phyloP scores from a whole-genome alignment of 2,797 vertebrate species.

The Hydrocynus forskahlii region DNA sequence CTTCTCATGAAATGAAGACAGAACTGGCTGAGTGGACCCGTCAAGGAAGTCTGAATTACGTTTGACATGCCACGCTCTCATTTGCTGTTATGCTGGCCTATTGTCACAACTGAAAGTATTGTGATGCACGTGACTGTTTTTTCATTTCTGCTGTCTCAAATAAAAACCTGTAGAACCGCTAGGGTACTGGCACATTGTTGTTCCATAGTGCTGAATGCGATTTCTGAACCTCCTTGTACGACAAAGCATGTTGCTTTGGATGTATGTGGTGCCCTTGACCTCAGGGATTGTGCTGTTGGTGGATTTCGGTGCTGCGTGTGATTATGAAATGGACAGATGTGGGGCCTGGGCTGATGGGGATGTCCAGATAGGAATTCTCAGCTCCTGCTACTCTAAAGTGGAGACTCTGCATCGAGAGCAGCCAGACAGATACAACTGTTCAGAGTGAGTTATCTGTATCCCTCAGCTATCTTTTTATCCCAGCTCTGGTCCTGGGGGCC shows the following conservation, averaged over 20 bases:
- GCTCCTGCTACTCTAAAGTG: constrained; percentile 52
- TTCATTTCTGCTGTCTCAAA: constrained; percentile 10
- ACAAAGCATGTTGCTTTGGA: constrained; percentile 40
- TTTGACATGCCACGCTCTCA: not conserved
- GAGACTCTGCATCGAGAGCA: constrained; percentile 39
- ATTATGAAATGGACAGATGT: constrained; percentile 43
- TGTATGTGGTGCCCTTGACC: not conserved
- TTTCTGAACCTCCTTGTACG: not conserved
- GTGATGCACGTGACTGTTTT: constrained; percentile 20
- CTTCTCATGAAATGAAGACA: not conserved
- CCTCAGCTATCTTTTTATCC: too few relatives aligned
- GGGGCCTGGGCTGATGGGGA: constrained; percentile 57
- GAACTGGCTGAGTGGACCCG: not conserved
- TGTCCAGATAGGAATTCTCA: constrained; percentile 60
- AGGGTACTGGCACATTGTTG: constrained; percentile 3
- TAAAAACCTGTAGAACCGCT: constrained; percentile 25
- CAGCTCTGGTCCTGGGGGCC: too few relatives aligned
- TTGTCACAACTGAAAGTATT: not conserved
- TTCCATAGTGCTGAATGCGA: not conserved
- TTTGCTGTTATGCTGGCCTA: not conserved
- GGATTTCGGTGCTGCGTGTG: constrained; percentile 31
- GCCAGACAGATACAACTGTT: constrained; percentile 60
- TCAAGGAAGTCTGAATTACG: constrained; percentile 32
- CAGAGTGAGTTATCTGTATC: constrained; percentile 52
- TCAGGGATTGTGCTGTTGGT: constrained; percentile 19